These are phyloP conservation scores for Gandaritis pyraliata DNA, from an alignment of 2,888 invertebrate species.

Conservation along the genomic window DNA sequence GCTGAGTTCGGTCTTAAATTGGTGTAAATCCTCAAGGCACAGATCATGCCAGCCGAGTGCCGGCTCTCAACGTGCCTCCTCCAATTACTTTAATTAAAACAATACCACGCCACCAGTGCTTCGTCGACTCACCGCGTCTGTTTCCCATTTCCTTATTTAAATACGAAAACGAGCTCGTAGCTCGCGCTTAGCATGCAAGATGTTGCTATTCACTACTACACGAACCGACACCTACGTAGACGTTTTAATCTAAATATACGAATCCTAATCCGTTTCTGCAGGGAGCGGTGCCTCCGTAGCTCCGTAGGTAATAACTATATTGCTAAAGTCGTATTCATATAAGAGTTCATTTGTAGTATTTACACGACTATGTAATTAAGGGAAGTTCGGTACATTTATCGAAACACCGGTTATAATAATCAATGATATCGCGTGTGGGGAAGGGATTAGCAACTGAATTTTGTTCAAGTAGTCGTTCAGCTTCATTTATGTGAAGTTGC, in stretches of 20 bases:
- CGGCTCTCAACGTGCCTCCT: slow-evolving; percentile 80
- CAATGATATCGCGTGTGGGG: slow-evolving; percentile 20
- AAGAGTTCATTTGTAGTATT: slow-evolving; percentile 34
- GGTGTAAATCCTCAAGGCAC: slow-evolving; percentile 83
- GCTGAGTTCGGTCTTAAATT: slow-evolving; percentile 77
- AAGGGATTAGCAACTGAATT: slow-evolving; percentile 8
- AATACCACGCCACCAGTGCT: slow-evolving; percentile 80
- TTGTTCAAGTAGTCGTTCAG: slow-evolving; percentile 28
- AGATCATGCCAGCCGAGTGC: slow-evolving; percentile 79
- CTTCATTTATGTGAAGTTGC: slow-evolving; percentile 47
- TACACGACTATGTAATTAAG: slow-evolving; percentile 35
- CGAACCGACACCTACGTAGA: slow-evolving; percentile 56
- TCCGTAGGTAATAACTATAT: slow-evolving; percentile 43
- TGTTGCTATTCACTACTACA: slow-evolving; percentile 71
- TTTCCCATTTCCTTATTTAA: slow-evolving; percentile 84
- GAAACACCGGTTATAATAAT: slow-evolving; percentile 21
- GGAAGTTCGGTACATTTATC: slow-evolving; percentile 25
- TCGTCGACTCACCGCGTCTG: slow-evolving; percentile 81
- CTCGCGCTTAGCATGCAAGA: slow-evolving; percentile 77
- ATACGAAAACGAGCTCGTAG: slow-evolving; percentile 81
- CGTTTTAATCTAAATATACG: slow-evolving; percentile 46
- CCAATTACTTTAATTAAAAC: slow-evolving; percentile 85
- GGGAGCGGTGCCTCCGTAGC: slow-evolving; percentile 31
- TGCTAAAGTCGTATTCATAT: slow-evolving; percentile 36
- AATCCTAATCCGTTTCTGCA: slow-evolving; percentile 46